Percentiles rank a stretch among this genome's conserved stretches.
phyloP scores from a whole-genome alignment of 2,113 vertebrate genomes.

The Cathartes aura region DNA sequence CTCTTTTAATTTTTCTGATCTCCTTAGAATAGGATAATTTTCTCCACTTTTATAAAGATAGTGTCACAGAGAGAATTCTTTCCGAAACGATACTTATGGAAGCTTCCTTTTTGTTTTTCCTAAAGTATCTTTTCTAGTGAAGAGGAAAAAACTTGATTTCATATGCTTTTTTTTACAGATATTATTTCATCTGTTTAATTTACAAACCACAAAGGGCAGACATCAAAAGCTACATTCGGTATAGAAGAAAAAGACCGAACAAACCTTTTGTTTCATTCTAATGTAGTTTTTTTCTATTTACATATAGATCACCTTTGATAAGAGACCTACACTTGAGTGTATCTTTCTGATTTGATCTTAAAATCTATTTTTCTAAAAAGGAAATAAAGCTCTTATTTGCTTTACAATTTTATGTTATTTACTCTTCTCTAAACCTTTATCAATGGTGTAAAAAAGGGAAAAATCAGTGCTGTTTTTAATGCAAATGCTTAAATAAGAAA shows the following conservation, averaged over 20 bases:
- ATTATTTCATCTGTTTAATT: background rate
- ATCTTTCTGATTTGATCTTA: background rate
- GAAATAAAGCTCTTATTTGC: background rate
- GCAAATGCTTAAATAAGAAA: background rate
- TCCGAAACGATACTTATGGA: background rate
- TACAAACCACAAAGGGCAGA: background rate
- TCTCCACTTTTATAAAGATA: background rate
- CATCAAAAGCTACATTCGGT: background rate
- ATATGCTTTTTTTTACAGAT: background rate
- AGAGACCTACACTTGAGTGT: background rate
- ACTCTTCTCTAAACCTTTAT: background rate
- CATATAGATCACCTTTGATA: background rate
- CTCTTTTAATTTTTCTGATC: background rate
- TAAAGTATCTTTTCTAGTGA: background rate
- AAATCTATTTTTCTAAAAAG: background rate
- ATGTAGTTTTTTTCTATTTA: background rate
- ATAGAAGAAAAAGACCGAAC: background rate
- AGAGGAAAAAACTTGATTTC: background rate
- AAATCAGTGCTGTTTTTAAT: background rate
- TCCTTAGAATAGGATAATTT: background rate
- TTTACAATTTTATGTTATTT: background rate
- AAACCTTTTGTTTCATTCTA: background rate
- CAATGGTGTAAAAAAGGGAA: background rate
- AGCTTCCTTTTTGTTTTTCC: background rate
- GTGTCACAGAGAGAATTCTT: background rate